Conservation (phyloP, 2,797 vertebrate species). For the Ambastaia sidthimunki region DNA sequence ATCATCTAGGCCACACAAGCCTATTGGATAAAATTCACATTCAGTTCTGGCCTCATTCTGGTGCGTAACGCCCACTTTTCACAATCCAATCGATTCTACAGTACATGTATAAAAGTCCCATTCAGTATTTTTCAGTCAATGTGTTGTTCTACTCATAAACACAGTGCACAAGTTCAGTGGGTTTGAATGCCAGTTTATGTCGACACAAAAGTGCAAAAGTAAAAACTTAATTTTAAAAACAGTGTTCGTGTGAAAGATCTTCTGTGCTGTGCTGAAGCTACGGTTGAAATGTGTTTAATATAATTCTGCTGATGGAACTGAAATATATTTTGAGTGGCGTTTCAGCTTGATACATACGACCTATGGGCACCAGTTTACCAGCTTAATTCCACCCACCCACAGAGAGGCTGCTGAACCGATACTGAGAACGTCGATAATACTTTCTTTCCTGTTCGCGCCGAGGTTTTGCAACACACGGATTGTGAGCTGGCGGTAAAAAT, state of each 20-base stretch:
- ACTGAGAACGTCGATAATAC: neutral
- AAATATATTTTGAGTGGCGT: constrained; percentile 16
- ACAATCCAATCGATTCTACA: too few species aligned
- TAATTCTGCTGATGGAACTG: neutral
- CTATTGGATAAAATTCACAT: too few species aligned
- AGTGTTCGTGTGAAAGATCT: neutral
- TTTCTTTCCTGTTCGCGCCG: neutral
- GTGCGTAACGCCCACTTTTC: too few species aligned
- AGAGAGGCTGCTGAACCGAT: neutral
- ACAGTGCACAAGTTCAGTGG: neutral
- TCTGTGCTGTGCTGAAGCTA: neutral
- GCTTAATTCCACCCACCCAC: constrained; percentile 5
- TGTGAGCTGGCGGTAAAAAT: constrained; percentile 1
- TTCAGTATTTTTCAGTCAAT: too few species aligned
- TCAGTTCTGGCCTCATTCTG: too few species aligned
- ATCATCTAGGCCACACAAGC: too few species aligned
- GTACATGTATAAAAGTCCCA: too few species aligned
- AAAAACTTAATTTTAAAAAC: neutral
- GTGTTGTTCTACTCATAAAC: too few species aligned
- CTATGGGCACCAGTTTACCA: constrained; percentile 11
- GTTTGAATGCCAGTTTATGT: constrained; percentile 8
- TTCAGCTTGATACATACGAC: constrained; percentile 1
- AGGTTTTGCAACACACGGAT: neutral
- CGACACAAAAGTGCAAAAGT: neutral
- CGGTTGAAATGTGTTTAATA: neutral